These are phyloP conservation scores for Bradypus variegatus DNA, from an alignment of 2,797 vertebrate species.

Conservation along the genomic window DNA sequence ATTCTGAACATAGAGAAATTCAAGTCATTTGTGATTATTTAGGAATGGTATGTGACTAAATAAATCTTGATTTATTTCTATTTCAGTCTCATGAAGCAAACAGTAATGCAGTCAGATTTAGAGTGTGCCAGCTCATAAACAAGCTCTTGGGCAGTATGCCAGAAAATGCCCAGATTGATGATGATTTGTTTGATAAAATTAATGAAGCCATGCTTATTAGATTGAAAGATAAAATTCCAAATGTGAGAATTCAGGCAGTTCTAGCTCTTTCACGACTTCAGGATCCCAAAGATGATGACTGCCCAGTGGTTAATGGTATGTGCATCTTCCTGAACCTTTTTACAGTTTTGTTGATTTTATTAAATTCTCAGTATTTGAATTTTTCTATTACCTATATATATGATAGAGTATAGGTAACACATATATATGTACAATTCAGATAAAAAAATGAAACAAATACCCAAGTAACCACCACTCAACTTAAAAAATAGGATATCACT, in stretches of 20 bases:
- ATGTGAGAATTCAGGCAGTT: constrained; percentile 93
- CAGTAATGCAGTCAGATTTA: constrained; percentile 91
- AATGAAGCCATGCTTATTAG: constrained; percentile 91
- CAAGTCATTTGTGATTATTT: neutral
- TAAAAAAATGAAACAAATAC: neutral
- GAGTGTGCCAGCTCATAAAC: constrained; percentile 91
- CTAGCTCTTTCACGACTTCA: constrained; percentile 93
- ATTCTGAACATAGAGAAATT: neutral
- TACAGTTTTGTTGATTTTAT: constrained; percentile 6
- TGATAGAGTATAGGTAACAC: neutral
- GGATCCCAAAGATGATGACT: constrained; percentile 86
- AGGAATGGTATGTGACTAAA: neutral
- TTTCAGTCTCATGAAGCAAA: constrained; percentile 86
- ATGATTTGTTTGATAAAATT: constrained; percentile 91
- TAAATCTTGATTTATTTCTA: constrained; percentile 24
- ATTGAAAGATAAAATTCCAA: constrained; percentile 92
- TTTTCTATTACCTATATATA: neutral
- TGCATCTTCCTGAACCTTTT: constrained; percentile 38
- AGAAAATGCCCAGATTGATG: constrained; percentile 94
- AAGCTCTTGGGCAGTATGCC: constrained; percentile 92
- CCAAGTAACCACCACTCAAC: neutral
- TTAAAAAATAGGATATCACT: neutral
- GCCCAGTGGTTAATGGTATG: constrained; percentile 87
- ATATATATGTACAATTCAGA: neutral
- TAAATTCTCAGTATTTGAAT: neutral